Base-by-base conservation (phyloP, 2,888 invertebrate genomes). In the Andrena hattorfiana region DNA sequence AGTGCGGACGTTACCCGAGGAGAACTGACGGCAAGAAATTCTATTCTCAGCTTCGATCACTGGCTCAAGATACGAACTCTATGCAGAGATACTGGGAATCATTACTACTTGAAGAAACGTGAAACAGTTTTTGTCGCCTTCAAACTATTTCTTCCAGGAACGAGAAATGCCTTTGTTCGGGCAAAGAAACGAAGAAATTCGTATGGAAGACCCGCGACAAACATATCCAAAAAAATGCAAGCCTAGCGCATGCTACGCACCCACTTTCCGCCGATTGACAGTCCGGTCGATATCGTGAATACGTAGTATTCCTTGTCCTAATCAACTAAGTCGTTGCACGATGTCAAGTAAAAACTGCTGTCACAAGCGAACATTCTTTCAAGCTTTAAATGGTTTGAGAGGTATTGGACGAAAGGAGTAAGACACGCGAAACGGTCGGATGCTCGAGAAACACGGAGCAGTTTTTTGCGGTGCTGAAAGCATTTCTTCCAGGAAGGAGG, bases 401-500 rank as follows among this genome's bases (percentile, higher is more conserved):
- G 35, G 63, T 23, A 16, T 67, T 8, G 20, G 13, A 20, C 35
- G 48, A 60, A 20, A 13, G 35, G 69, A 68, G 32, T 51, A 68
- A 60, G 28, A 62, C 28, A 35, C 60, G 32, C 30, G 32, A 23
- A 51, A 59, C 64, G 64, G 49, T 79, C 68, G 13, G 59, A 5
- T 20, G 32, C 20, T 23, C 42, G 42, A 32, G 49, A 28, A 66
- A 71, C 60, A 66, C 60, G 60, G 20, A n/a, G 35, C 66, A 28
- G 60, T 66, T n/a, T 56, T 42, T 67, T 13, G 56, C 49, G 35
- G 1, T 42, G n/a, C 13, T 56, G 64, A 69, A 64, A 49, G 30
- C 35, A 28, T 77, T 63, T 56, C 69, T 64, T 78, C 63, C 83
- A 68, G 68, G 77, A 72, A 86, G 54, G 26, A 67, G 70, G 69